Percentiles rank a stretch among this genome's conserved stretches.
Conservation (phyloP, 1,140 invertebrate species). For the Proales similis region DNA sequence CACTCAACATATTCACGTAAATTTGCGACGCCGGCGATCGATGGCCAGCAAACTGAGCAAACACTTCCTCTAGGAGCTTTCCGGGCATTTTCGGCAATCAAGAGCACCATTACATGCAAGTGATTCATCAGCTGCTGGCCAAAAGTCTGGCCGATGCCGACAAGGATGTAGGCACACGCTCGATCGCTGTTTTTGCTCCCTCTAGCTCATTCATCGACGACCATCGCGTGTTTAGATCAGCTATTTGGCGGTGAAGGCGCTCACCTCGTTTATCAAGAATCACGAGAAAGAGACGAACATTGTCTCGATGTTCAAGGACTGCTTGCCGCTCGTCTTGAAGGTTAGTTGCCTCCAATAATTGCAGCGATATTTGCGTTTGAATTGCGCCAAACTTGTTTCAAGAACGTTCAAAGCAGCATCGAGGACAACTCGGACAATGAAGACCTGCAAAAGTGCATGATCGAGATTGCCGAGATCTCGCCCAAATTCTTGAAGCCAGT, state of each 20-base stretch:
- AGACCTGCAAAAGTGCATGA: conserved; percentile 75
- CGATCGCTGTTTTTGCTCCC: neutral
- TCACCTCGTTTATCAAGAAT: conserved; percentile 32
- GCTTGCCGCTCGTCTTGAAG: conserved; percentile 22
- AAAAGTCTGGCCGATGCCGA: conserved; percentile 66
- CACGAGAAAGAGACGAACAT: conserved; percentile 30
- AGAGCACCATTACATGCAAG: conserved; percentile 76
- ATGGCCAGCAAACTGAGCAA: neutral
- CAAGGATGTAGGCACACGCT: conserved; percentile 51
- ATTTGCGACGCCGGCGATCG: conserved; percentile 43
- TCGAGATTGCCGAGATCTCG: conserved; percentile 82
- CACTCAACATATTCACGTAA: conserved; percentile 84
- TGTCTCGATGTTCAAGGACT: conserved; percentile 30
- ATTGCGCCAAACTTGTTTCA: neutral
- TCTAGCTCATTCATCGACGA: neutral
- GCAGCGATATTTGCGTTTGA: neutral
- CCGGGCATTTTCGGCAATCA: conserved; percentile 94
- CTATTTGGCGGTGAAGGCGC: conserved; percentile 24
- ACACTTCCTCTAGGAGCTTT: conserved; percentile 63
- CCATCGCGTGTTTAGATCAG: neutral
- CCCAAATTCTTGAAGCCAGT: conserved; percentile 84
- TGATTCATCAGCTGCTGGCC: conserved; percentile 88
- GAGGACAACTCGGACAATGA: conserved; percentile 65
- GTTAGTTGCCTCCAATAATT: neutral
- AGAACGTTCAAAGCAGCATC: conserved; percentile 14